Conservation (phyloP, 2,113 vertebrate genomes). For the Carollia perspicillata region DNA sequence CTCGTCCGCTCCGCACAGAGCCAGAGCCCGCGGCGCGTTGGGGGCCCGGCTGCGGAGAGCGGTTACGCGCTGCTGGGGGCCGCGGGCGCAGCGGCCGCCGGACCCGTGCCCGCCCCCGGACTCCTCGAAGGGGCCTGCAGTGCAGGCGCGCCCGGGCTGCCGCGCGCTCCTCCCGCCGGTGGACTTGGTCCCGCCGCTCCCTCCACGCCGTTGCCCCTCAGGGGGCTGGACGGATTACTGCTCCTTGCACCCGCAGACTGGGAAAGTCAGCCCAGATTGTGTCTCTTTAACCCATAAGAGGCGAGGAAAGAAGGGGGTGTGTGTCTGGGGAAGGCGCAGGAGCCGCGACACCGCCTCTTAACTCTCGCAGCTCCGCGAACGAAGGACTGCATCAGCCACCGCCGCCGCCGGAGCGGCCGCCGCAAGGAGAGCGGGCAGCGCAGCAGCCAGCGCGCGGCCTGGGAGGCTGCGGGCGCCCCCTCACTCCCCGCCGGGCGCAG, state of each 20-base stretch:
- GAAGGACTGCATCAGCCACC: slow-evolving; percentile 66
- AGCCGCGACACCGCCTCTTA: slow-evolving; percentile 61
- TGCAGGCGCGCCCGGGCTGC: slow-evolving; percentile 52
- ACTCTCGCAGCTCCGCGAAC: slow-evolving; percentile 65
- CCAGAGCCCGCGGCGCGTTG: slow-evolving; percentile 77
- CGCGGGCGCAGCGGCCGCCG: slow-evolving; percentile 31
- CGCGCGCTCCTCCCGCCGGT: slow-evolving; percentile 61
- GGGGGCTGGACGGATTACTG: slow-evolving; percentile 90
- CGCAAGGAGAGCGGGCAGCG: slow-evolving; percentile 47
- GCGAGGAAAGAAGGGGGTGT: slow-evolving; percentile 70
- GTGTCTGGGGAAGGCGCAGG: slow-evolving; percentile 67
- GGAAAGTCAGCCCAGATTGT: slow-evolving; percentile 79
- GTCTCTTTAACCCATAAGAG: slow-evolving; percentile 71
- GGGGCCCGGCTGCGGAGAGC: slow-evolving; percentile 74
- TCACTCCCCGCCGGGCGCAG: slow-evolving; percentile 6
- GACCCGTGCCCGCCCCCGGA: slow-evolving; percentile 79
- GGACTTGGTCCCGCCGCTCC: slow-evolving; percentile 55
- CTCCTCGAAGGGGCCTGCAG: slow-evolving; percentile 78
- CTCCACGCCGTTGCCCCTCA: slow-evolving; percentile 68
- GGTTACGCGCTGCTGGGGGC: slow-evolving; percentile 56
- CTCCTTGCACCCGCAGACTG: slow-evolving; percentile 84
- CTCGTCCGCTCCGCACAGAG: slow-evolving; percentile 85
- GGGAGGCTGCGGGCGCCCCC: slow-evolving; percentile 57
- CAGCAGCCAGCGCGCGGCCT: slow-evolving; percentile 50
- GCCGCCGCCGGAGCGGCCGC: slow-evolving; percentile 2